phyloP scores from a whole-genome alignment of 2,888 invertebrate species.

The Pycnomerus fuliginosus region DNA sequence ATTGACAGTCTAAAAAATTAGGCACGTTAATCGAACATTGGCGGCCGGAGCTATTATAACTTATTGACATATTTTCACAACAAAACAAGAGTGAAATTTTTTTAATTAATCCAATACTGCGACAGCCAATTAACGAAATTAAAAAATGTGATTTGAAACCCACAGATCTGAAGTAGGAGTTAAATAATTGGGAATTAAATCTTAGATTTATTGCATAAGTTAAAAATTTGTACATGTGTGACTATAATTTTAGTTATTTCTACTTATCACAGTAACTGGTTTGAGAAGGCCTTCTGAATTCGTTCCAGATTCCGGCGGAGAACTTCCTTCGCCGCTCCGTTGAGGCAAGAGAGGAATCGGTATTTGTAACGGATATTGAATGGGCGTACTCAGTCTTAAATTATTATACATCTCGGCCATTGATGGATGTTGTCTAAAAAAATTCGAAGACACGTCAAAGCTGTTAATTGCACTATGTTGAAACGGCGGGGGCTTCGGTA shows the following conservation, averaged over 20 bases:
- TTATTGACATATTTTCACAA: conserved; percentile 22
- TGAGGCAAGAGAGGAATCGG: conserved; percentile 26
- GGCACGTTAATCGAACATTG: conserved; percentile 7
- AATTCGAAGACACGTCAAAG: conserved; percentile 19
- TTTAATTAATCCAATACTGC: conserved; percentile 2
- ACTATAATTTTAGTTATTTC: conserved; percentile 31
- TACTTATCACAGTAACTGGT: conserved; percentile 50
- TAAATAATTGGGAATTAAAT: neutral
- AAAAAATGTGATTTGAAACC: too few species aligned
- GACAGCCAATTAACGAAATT: too few species aligned
- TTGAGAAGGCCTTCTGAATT: conserved; percentile 30
- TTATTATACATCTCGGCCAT: conserved; percentile 41
- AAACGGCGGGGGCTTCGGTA: conserved; percentile 16
- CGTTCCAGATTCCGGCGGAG: conserved; percentile 15
- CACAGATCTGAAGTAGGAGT: too few species aligned
- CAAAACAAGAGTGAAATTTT: conserved; percentile 13
- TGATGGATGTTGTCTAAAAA: conserved; percentile 35
- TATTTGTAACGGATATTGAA: conserved; percentile 40
- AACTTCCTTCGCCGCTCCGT: conserved; percentile 19
- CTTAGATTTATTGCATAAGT: conserved; percentile 1
- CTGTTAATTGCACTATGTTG: conserved; percentile 15
- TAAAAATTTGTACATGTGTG: conserved; percentile 14
- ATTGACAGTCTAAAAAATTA: conserved; percentile 14
- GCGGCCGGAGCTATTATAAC: too few species aligned
- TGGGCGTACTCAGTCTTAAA: conserved; percentile 35